These are phyloP conservation scores for Sinocyclocheilus anshuiensis DNA, from an alignment of 2,113 vertebrate species.

Conservation along the genomic window DNA sequence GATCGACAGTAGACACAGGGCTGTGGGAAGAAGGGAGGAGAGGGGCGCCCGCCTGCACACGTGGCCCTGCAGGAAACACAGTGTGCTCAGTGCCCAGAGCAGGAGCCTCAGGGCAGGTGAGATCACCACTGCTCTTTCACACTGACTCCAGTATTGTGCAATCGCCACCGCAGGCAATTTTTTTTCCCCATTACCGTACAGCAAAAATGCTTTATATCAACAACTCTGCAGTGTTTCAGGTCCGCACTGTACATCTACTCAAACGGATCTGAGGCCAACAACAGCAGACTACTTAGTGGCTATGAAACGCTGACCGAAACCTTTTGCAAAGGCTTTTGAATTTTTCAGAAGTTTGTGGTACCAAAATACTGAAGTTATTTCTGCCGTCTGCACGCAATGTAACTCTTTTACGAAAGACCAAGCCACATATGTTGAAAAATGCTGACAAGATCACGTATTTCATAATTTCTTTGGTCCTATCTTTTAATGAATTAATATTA, in stretches of 20 bases:
- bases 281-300: not conserved
- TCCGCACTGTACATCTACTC: conserved; percentile 1
- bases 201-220: conserved; percentile 40
- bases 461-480: no score
- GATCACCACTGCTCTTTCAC: conserved; percentile 44
- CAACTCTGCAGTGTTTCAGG: conserved; percentile 9
- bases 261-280: conserved; percentile 14
- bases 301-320: conserved; percentile 25
- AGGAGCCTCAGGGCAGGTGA: conserved; percentile 55
- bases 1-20: not conserved
- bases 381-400: not conserved
- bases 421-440: not conserved
- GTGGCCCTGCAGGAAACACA: conserved; percentile 38
- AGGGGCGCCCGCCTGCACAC: not conserved
- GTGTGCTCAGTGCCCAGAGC: conserved; percentile 51
- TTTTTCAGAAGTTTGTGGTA: conserved; percentile 23
- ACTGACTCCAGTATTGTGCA: not conserved
- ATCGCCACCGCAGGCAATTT: conserved; percentile 23
- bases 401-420: not conserved
- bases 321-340: conserved; percentile 22
- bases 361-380: conserved; percentile 22
- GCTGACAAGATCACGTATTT: not conserved
- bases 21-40: not conserved
- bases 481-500: no score
- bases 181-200: conserved; percentile 19